Evolutionary conservation across 2,888 invertebrate genomes (phyloP).

Genomic region (Drosophila merina): DNA sequence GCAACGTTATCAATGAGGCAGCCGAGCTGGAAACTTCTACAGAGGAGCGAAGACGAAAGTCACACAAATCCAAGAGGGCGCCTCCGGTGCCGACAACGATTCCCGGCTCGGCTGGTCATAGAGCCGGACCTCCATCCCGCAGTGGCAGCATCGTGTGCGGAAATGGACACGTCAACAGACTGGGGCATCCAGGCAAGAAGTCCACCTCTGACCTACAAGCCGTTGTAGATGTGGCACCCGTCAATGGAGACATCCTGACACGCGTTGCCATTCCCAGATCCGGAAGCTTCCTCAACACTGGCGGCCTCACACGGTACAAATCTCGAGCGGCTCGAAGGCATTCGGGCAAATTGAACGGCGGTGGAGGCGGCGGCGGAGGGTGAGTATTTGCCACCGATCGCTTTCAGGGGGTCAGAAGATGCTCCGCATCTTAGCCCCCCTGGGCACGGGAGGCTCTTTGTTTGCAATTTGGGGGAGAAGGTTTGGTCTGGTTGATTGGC

Average conservation of each 20-base stretch:
- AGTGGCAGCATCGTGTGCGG: slow-evolving; percentile 56
- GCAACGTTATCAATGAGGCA: slow-evolving; percentile 85
- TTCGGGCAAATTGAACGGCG: slow-evolving; percentile 84
- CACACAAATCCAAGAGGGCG: slow-evolving; percentile 86
- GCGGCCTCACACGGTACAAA: slow-evolving; percentile 90
- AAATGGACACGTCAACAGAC: slow-evolving; percentile 66
- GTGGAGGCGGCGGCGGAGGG: slow-evolving; percentile 79
- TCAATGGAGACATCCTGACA: slow-evolving; percentile 92
- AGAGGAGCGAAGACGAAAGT: slow-evolving; percentile 86
- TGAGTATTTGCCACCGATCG: slow-evolving; percentile 66
- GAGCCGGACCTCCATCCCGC: slow-evolving; percentile 28
- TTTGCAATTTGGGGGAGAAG: slow-evolving; percentile 71
- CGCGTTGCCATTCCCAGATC: slow-evolving; percentile 94
- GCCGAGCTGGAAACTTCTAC: slow-evolving; percentile 84
- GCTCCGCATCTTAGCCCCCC: slow-evolving; percentile 23
- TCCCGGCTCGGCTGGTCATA: slow-evolving; percentile 49
- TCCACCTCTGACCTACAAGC: slow-evolving; percentile 10
- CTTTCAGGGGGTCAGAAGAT: slow-evolving; percentile 43
- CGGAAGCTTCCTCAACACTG: slow-evolving; percentile 93
- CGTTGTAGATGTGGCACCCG: slow-evolving; percentile 78
- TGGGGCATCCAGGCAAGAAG: slow-evolving; percentile 59
- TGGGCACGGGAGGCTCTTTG: slow-evolving; percentile 48
- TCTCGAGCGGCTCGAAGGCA: slow-evolving; percentile 85
- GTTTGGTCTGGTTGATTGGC: slow-evolving; percentile 79
- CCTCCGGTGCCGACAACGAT: slow-evolving; percentile 84